Conservation (phyloP, 2,113 vertebrate genomes). For the Scopus umbretta region DNA sequence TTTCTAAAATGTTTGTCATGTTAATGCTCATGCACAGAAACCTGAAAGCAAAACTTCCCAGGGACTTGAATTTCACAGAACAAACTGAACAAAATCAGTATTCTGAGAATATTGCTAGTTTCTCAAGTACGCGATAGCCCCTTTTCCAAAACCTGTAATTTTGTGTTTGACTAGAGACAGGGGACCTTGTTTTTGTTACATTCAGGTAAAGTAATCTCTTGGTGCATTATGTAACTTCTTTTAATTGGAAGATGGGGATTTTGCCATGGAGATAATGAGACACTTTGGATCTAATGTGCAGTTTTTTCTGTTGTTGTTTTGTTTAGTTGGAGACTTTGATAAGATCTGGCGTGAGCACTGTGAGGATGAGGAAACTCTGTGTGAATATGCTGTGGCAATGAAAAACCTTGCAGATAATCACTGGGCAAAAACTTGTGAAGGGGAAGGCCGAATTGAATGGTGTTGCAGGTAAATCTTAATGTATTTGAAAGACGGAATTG, state of each 20-base stretch:
- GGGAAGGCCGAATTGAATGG: slow-evolving; percentile 97
- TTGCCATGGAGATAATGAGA: slow-evolving; percentile 8
- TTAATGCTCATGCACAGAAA: not conserved
- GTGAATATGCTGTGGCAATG: slow-evolving; percentile 97
- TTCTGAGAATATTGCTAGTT: not conserved
- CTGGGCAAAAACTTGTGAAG: slow-evolving; percentile 92
- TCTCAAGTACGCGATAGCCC: not conserved
- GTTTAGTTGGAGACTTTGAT: slow-evolving; percentile 95
- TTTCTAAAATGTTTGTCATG: not conserved
- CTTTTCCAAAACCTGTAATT: not conserved
- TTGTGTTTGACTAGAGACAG: not conserved
- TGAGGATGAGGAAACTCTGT: slow-evolving; percentile 93
- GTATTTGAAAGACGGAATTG: not conserved
- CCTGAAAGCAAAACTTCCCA: not conserved
- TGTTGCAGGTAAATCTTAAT: slow-evolving; percentile 86
- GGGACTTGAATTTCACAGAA: not conserved
- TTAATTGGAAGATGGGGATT: not conserved
- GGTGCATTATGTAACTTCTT: not conserved
- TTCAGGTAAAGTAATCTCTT: not conserved
- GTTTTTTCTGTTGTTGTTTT: slow-evolving; percentile 36
- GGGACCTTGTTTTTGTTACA: not conserved
- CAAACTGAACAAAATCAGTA: not conserved
- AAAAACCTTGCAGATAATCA: slow-evolving; percentile 97
- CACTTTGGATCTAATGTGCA: not conserved
- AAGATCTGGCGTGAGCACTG: slow-evolving; percentile 99